Evolutionary conservation across 2,888 invertebrate species (phyloP), one percentile per base, ranked within the genome.

Genomic region (Leptinotarsa tumamoca): DNA sequence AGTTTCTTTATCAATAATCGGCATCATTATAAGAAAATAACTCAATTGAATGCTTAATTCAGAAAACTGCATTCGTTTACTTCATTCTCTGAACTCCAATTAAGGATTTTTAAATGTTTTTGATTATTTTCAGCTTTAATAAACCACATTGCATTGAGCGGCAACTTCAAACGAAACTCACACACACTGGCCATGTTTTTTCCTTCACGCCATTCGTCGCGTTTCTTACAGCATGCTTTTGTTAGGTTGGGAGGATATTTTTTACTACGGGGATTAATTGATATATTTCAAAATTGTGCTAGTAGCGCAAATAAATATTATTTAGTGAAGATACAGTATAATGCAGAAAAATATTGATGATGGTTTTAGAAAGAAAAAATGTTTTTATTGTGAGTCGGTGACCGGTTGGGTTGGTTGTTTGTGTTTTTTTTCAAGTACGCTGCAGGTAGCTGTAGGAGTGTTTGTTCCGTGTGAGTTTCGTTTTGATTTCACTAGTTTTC

Each of bases 41-140:
- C 83, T 84, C 85, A 85, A 85, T 85, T 85, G 84, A 84, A 83
- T 83, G 82, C 82, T 83, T 83, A 82, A 81, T 84, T 82, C 83
- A 83, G 82, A 81, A 82, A 82, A 82, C 82, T 83, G 83, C 83
- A 83, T 83, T 83, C 82, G 82, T 82, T 82, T 81, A 80, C 82
- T 82, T 73, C 78, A 79, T 81, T 84, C 84, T 83, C 82, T 81
- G 83, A 83, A 85, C 82, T 82, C 83, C 85, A 85, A 85, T 85
- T 85, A 85, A 83, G 82, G 82, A 83, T 84, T 84, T 85, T 85
- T 84, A 84, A 84, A 84, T 82, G 84, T 84, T 84, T 85, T 85
- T 83, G 83, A 84, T 84, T 84, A 85, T 84, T 85, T 84, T 82
- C 83, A 80, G 83, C 83, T 80, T 84, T 83, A 85, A 84, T 84